phyloP scores from a whole-genome alignment of 2,113 vertebrate genomes.

The Pituophis catenifer region DNA sequence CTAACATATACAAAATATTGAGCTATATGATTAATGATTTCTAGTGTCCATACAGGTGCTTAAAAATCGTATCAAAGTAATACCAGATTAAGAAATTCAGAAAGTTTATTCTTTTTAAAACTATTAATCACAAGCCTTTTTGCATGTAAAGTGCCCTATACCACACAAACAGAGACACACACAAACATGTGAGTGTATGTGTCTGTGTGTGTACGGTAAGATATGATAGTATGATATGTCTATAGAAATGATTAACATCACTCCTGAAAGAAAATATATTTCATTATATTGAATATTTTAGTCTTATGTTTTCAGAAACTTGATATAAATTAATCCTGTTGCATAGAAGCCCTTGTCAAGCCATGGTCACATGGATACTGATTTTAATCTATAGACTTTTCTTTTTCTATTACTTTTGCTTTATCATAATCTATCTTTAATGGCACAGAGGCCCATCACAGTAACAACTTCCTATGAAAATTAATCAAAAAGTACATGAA shows the following conservation, averaged over 20 bases:
- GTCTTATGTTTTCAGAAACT: background rate
- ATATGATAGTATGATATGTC: background rate
- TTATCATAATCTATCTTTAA: background rate
- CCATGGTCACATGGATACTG: background rate
- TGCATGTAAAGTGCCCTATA: background rate
- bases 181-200: no score
- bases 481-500: background rate
- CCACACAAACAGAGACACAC: background rate
- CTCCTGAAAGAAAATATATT: background rate
- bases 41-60: slow-evolving; percentile 31
- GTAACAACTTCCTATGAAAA: background rate
- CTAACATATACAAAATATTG: slow-evolving; percentile 39
- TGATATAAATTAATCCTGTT: background rate
- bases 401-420: background rate
- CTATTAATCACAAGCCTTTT: background rate
- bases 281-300: background rate
- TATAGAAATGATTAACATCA: background rate
- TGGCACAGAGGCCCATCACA: background rate
- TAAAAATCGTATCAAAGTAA: slow-evolving; percentile 47
- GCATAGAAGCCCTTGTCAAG: background rate
- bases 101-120: slow-evolving; percentile 4
- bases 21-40: slow-evolving; percentile 57
- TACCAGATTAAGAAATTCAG: slow-evolving; percentile 32
- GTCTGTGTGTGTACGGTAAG: background rate
- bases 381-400: background rate